Percentiles rank a stretch among this genome's conserved stretches.
These are phyloP conservation scores for Sinocyclocheilus anshuiensis DNA, from an alignment of 2,113 vertebrate genomes.

Conservation along the genomic window DNA sequence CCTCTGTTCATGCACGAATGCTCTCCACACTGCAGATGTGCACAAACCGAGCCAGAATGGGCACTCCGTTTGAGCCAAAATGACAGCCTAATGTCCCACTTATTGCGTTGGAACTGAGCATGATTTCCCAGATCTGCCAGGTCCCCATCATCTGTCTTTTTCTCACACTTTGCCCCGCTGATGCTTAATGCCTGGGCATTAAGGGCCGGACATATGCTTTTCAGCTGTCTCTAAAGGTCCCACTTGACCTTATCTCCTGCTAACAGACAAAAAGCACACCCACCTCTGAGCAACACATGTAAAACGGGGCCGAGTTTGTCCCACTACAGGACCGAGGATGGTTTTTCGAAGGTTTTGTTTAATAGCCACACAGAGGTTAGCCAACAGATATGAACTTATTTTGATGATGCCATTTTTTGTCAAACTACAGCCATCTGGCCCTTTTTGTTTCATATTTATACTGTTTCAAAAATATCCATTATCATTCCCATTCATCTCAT, in stretches of 20 bases:
- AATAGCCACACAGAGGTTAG: constrained; percentile 33
- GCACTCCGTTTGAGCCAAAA: constrained; percentile 29
- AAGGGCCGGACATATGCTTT: constrained; percentile 13
- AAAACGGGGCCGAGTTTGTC: not conserved
- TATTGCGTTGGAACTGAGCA: constrained; percentile 23
- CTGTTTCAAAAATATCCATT: not conserved
- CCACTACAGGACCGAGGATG: not conserved
- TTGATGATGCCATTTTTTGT: constrained; percentile 13
- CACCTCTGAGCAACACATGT: not conserved
- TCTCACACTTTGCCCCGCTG: not conserved
- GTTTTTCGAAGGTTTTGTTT: constrained; percentile 22
- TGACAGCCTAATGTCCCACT: constrained; percentile 37
- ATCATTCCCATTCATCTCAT: too few relatives aligned
- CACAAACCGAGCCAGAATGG: constrained; percentile 28
- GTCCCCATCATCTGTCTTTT: not conserved
- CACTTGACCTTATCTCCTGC: constrained; percentile 35
- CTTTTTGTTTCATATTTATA: not conserved
- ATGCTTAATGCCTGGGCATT: constrained; percentile 7
- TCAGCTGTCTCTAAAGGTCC: not conserved
- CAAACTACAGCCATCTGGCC: constrained; percentile 53
- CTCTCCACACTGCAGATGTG: constrained; percentile 23
- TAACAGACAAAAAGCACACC: constrained; percentile 18
- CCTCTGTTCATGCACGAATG: constrained; percentile 12
- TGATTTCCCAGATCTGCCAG: not conserved
- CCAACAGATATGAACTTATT: constrained; percentile 27